Base-by-base conservation (phyloP, 2,113 vertebrate genomes). In the Leptocoma aspasia region DNA sequence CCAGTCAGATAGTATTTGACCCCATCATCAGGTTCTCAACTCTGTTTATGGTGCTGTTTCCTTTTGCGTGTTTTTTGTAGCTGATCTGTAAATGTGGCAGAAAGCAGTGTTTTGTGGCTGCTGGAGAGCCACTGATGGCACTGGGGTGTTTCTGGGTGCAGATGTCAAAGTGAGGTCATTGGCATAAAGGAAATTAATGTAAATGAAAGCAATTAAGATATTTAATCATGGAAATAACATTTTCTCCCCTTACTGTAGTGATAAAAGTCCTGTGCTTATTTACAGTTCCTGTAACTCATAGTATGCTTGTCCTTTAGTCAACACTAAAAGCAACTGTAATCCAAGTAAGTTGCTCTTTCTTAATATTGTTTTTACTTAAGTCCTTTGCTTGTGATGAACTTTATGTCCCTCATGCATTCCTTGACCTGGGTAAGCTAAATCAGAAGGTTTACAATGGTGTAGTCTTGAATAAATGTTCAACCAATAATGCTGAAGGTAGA, bases 181-280 rank as follows among this genome's bases (percentile, higher is more conserved):
- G 86, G 13, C 22, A 82, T 81, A 54, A 65, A 89, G 41, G 50
- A 90, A 95, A 88, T 81, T 41, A 75, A 81, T 69, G 63, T 37
- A 39, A 87, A 69, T 86, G 27, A 89, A 92, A 92, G 42, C 31
- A 63, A 56, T 93, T 89, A 80, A 53, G 33, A 65, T 82, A 22
- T 37, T 92, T 79, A 82, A 77, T 93, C 6, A 69, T 59, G 21
- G 37, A 16, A 82, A 47, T 89, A 79, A 86, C 3, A 24, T 89
- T 83, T 90, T 60, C 39, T 73, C 41, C 31, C 54, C 15, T 56
- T 80, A 33, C 15, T 50, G 17, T 50, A 19, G 31, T 59, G 72
- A 65, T 80, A 66, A 45, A 76, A 94, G 41, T 18, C 20, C 39
- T 85, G 31, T 71, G 63, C n/a, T 77, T 89, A 57, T 80, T 80